Percentiles rank a stretch among this genome's conserved stretches.
These are phyloP conservation scores for Micromys minutus DNA, from an alignment of 2,113 vertebrate species.

Conservation along the genomic window DNA sequence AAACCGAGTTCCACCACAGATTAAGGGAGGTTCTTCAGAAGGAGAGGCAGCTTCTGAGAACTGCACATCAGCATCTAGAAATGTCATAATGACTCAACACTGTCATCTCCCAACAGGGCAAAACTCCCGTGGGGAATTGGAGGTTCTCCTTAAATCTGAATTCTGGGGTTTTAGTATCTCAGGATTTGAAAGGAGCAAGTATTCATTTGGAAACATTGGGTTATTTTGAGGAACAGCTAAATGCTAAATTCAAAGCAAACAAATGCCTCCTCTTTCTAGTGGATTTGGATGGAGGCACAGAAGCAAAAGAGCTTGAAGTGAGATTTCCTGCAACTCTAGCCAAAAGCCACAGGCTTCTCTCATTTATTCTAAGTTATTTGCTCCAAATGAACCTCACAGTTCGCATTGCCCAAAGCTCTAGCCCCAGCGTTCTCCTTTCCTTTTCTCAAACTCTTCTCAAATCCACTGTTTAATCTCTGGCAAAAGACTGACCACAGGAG, in stretches of 20 bases:
- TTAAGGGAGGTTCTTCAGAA: neutral
- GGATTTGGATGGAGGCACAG: neutral
- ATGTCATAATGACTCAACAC: neutral
- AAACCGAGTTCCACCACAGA: neutral
- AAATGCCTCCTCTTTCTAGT: neutral
- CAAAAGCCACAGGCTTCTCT: conserved; percentile 61
- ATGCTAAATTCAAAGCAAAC: neutral
- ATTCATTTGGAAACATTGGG: neutral
- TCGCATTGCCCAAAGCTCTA: conserved; percentile 40
- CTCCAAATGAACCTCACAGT: conserved; percentile 52
- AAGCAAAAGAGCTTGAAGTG: neutral
- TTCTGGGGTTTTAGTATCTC: neutral
- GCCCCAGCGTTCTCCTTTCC: conserved; percentile 33
- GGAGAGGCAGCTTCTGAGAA: neutral
- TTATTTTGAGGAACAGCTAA: conserved; percentile 11
- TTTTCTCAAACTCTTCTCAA: conserved; percentile 68
- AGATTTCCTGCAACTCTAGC: conserved; percentile 22
- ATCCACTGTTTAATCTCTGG: conserved; percentile 52
- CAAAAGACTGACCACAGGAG: conserved; percentile 44
- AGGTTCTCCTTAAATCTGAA: neutral
- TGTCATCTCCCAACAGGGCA: neutral
- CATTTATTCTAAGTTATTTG: conserved; percentile 64
- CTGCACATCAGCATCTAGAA: neutral
- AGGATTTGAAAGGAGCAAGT: neutral
- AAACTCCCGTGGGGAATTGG: neutral